Percentiles rank a stretch among this genome's conserved stretches.
These are phyloP conservation scores for Eilema caniola DNA, from an alignment of 2,888 invertebrate genomes.

Conservation along the genomic window DNA sequence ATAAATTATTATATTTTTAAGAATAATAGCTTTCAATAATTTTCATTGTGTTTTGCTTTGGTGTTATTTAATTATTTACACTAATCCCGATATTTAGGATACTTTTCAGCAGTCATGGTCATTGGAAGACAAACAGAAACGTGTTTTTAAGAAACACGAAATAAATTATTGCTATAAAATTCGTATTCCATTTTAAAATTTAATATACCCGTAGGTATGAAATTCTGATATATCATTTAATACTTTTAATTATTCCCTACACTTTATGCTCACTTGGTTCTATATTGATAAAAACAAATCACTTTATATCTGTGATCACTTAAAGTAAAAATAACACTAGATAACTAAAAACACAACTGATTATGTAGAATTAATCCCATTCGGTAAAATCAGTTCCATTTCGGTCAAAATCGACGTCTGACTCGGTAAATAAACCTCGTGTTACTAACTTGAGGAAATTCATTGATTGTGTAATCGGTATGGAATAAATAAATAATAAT, in stretches of 20 bases:
- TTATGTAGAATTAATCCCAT: not conserved
- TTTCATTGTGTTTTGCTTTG: too few species aligned
- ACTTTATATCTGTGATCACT: not conserved
- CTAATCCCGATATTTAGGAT: too few species aligned
- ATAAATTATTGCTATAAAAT: too few species aligned
- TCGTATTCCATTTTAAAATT: too few species aligned
- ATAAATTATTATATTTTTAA: too few species aligned
- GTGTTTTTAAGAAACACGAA: too few species aligned
- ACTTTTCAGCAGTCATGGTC: too few species aligned
- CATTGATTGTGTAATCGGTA: not conserved
- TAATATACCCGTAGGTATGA: too few species aligned
- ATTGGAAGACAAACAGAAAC: too few species aligned
- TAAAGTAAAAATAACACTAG: not conserved
- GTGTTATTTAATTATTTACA: too few species aligned
- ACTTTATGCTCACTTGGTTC: not conserved
- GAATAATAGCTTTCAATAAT: too few species aligned
- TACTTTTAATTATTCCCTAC: not conserved
- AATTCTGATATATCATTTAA: not conserved
- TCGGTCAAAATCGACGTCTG: not conserved
- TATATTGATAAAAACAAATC: not conserved
- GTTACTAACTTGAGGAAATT: not conserved
- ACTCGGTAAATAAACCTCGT: slow-evolving; percentile 4
- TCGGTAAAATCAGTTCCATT: not conserved
- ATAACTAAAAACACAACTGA: not conserved
- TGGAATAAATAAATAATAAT: not conserved